Conservation (phyloP, 2,797 vertebrate species). For the Limosa lapponica region DNA sequence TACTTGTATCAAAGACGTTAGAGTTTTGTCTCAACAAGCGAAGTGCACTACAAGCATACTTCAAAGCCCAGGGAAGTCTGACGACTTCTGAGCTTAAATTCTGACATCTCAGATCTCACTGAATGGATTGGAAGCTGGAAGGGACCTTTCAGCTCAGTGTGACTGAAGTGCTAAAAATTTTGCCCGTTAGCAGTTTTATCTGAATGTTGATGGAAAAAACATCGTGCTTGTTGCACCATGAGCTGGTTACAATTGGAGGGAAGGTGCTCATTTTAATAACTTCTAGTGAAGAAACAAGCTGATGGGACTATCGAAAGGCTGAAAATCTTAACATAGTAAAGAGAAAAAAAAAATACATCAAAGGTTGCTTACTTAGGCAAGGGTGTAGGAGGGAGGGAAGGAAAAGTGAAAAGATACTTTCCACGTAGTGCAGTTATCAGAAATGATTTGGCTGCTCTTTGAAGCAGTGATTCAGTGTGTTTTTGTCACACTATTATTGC, state of each 20-base stretch:
- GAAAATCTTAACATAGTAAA: neutral
- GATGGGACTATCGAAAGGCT: neutral
- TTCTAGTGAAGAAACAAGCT: neutral
- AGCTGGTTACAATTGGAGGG: neutral
- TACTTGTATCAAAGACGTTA: neutral
- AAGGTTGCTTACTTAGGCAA: neutral
- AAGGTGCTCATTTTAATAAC: neutral
- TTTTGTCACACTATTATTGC: neutral
- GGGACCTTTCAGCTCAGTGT: neutral
- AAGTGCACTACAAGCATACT: neutral
- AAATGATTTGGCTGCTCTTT: slow-evolving; percentile 20
- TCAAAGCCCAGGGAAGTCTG: neutral
- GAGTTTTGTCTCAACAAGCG: neutral
- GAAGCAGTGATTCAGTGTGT: slow-evolving; percentile 16
- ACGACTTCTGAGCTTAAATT: neutral
- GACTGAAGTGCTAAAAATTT: neutral
- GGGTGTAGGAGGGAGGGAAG: slow-evolving; percentile 37
- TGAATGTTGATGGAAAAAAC: neutral
- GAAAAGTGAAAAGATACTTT: slow-evolving; percentile 39
- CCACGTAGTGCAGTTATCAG: neutral
- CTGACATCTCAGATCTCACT: neutral
- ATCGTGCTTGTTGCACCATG: neutral
- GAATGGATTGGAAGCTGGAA: neutral
- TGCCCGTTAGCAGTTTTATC: neutral
- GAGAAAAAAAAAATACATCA: neutral